Conservation (phyloP, 2,888 invertebrate species). For the Gisinianus flammeolus region DNA sequence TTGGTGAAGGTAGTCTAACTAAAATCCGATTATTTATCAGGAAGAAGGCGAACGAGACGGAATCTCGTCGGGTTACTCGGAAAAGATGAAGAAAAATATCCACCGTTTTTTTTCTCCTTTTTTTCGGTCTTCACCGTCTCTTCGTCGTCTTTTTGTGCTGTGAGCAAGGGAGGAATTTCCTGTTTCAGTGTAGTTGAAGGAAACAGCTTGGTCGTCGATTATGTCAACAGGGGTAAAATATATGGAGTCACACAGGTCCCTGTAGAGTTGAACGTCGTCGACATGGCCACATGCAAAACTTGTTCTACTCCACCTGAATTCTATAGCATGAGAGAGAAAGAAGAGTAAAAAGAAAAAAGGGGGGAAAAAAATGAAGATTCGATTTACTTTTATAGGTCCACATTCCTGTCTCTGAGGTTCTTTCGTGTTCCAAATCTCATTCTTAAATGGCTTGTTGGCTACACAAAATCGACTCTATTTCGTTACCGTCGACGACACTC, state of each 20-base stretch:
- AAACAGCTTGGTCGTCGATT: slow-evolving; percentile 27
- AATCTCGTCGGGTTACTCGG: not conserved
- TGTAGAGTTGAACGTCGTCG: too few relatives aligned
- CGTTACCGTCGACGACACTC: not conserved
- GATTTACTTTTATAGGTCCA: slow-evolving; percentile 29
- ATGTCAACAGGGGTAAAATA: slow-evolving; percentile 34
- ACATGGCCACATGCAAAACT: not conserved
- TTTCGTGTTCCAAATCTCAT: not conserved
- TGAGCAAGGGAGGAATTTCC: not conserved
- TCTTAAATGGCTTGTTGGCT: not conserved
- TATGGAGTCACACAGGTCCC: slow-evolving; percentile 29
- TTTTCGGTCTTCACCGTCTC: not conserved
- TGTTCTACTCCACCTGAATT: slow-evolving; percentile 9
- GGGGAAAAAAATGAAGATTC: slow-evolving; percentile 27
- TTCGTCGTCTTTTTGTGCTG: too few relatives aligned
- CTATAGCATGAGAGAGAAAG: not conserved
- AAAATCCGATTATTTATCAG: slow-evolving; percentile 14
- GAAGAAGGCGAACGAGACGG: not conserved
- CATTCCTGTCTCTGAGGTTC: slow-evolving; percentile 5
- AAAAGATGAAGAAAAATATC: not conserved
- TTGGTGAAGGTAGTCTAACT: too few relatives aligned
- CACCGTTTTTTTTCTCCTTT: not conserved
- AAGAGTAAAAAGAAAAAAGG: not conserved
- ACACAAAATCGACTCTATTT: slow-evolving; percentile 11
- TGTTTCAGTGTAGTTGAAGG: slow-evolving; percentile 7